These are phyloP conservation scores for Acrobasis repandana DNA, from an alignment of 2,888 invertebrate species.

Conservation along the genomic window DNA sequence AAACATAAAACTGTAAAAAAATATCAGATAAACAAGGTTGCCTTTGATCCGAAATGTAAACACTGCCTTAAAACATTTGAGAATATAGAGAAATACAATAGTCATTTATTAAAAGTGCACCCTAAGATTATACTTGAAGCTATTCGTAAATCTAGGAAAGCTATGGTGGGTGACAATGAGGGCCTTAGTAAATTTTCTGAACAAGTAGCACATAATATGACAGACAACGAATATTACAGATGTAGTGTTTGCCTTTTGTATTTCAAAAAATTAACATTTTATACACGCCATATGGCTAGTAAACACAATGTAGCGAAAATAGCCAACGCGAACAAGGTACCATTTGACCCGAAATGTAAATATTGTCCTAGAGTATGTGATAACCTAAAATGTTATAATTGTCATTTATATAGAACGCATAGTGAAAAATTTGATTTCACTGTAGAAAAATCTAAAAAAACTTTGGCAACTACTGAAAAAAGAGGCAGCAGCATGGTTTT, in stretches of 20 bases:
- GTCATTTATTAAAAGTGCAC: not conserved
- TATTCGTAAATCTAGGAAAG: not conserved
- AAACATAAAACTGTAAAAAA: conserved; percentile 12
- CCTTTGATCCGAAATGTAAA: conserved; percentile 35
- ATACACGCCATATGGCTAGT: conserved; percentile 21
- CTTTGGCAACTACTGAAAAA: not conserved
- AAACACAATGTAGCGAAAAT: conserved; percentile 26
- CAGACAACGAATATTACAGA: conserved; percentile 15
- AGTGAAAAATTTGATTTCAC: not conserved
- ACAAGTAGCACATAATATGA: not conserved
- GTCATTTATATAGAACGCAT: conserved; percentile 32
- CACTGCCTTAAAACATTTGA: conserved; percentile 4
- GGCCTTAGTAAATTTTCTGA: not conserved
- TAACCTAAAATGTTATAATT: conserved; percentile 35
- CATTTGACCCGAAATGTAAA: conserved; percentile 27
- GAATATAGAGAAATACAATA: conserved; percentile 19
- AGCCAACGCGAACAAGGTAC: conserved; percentile 13
- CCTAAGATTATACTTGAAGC: not conserved
- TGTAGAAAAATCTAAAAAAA: not conserved
- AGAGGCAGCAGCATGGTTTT: not conserved
- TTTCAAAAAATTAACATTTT: conserved; percentile 18
- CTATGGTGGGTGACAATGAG: not conserved
- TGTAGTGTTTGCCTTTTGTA: conserved; percentile 29
- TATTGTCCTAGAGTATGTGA: conserved; percentile 31
- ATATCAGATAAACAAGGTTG: conserved; percentile 20